Base-by-base conservation (phyloP, 2,113 vertebrate species). In the Psittacus erithacus region DNA sequence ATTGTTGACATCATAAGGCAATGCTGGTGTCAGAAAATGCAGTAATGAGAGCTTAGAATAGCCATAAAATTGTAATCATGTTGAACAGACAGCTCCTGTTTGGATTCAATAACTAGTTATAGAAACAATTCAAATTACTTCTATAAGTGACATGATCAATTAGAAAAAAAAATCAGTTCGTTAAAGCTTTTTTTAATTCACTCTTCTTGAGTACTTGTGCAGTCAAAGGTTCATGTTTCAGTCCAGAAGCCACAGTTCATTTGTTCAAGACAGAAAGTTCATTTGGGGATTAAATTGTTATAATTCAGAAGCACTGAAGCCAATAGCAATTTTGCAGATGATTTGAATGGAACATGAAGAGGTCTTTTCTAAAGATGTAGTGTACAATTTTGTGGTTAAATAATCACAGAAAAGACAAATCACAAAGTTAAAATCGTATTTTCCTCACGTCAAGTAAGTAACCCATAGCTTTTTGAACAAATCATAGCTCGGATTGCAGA, bases 241-340 rank as follows among this genome's bases (percentile, higher is more conserved):
- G 35, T 91, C 73, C 73, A 91, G 76, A 86, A 95, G 35, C 47
- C 74, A 88, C 77, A 88, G 65, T 82, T 92, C 35, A 76, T 95
- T 88, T 87, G 12, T 75, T 91, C 44, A 82, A 79, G 52, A 88
- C 22, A 88, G 31, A 70, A 93, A 86, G 14, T 70, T 95, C 3
- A 2, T 92, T 91, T 80, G 15, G 20, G 53, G 53, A 90, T 67
- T 81, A 81, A 94, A 73, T 55, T 43, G 24, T 73, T 91, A 13
- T 41, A 71, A 74, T 64, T 67, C 28, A 84, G 69, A 78, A 74
- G 39, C 39, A 46, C 15, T n/a, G 64, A 89, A 89, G 91, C 91
- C 74, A 88, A 62, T 4, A 68, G 6, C 29, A 85, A 49, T 85
- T 95, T 85, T 87, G 39, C 44, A 89, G 62, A 81, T 90, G 2